Evolutionary conservation across 2,113 vertebrate species (phyloP).

Genomic region (Festucalex cinctus): DNA sequence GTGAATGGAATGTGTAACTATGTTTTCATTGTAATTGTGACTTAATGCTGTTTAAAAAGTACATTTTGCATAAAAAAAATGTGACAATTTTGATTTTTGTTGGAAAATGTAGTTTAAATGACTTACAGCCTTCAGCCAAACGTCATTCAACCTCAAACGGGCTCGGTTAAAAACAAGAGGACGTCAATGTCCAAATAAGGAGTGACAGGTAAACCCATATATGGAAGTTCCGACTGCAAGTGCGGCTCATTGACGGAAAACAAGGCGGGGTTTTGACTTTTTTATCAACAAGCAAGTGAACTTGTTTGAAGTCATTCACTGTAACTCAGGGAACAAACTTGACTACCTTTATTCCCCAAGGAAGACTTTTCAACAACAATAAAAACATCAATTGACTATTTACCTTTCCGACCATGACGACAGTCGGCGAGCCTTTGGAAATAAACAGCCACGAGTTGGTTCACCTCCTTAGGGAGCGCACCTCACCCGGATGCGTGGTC

Average conservation of each 20-base stretch:
- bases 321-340: background rate
- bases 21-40: too few species aligned
- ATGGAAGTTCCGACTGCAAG: constrained; percentile 65
- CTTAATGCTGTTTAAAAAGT: background rate
- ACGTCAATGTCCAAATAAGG: constrained; percentile 66
- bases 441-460: constrained; percentile 71
- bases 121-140: constrained; percentile 9
- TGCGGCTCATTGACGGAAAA: constrained; percentile 52
- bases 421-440: constrained; percentile 52
- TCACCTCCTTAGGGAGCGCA: constrained; percentile 67
- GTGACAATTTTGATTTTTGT: background rate
- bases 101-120: background rate
- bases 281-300: constrained; percentile 55
- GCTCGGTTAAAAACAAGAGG: constrained; percentile 50
- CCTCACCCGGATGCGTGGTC: constrained; percentile 67
- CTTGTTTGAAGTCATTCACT: constrained; percentile 22
- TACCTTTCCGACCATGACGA: constrained; percentile 28
- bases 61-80: too few species aligned
- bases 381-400: background rate
- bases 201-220: constrained; percentile 51
- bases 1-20: too few species aligned
- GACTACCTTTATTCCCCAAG: background rate
- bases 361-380: background rate
- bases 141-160: constrained; percentile 60
- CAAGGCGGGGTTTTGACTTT: constrained; percentile 44